phyloP scores from a whole-genome alignment of 2,113 vertebrate genomes.

The Zosterops lateralis region DNA sequence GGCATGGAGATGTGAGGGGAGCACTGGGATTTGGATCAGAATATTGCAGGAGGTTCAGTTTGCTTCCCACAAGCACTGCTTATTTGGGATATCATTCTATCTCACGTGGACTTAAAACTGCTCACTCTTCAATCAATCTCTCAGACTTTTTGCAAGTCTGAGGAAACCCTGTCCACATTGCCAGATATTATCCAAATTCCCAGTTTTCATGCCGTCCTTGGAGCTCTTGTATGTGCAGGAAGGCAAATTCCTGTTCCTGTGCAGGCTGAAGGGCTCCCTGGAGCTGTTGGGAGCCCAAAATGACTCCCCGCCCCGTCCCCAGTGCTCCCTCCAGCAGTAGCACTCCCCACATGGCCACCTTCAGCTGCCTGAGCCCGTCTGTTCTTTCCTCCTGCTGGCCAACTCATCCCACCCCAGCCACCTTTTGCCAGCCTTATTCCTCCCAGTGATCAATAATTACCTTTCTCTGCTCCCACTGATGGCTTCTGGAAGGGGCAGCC shows the following conservation, averaged over 20 bases:
- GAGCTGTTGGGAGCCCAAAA: background rate
- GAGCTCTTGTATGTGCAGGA: background rate
- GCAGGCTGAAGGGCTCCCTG: background rate
- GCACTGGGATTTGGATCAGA: background rate
- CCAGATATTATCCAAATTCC: background rate
- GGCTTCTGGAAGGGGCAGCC: conserved; percentile 47
- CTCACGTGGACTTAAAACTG: background rate
- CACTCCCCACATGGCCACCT: background rate
- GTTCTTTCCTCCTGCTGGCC: conserved; percentile 21
- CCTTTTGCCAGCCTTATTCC: conserved; percentile 47
- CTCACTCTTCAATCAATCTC: background rate
- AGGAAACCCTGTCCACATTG: background rate
- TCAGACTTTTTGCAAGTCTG: background rate
- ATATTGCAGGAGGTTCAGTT: background rate
- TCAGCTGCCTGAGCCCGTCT: background rate
- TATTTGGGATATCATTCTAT: background rate
- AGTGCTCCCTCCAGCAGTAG: background rate
- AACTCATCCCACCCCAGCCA: background rate
- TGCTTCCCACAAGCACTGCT: background rate
- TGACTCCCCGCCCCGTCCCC: background rate
- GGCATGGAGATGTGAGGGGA: background rate
- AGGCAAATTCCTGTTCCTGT: background rate
- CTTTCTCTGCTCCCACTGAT: conserved; percentile 40
- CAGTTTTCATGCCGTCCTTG: background rate
- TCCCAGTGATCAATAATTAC: conserved; percentile 59